phyloP scores from a whole-genome alignment of 2,888 invertebrate species.

The Lepidocyrtinus sp. region DNA sequence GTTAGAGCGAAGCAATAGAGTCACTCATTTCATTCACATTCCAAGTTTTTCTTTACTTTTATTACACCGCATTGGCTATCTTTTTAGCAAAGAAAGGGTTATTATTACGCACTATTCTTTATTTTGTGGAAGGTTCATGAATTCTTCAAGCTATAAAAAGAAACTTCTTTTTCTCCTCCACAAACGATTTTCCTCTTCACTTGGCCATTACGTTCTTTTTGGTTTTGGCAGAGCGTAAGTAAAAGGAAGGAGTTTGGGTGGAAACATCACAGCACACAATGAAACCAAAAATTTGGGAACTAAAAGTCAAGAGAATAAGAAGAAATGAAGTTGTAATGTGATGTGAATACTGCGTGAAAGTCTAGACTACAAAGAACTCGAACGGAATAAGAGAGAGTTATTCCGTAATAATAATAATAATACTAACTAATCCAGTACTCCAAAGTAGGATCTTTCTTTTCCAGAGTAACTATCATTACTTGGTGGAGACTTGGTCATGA shows the following conservation, averaged over 20 bases:
- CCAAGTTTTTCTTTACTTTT: constrained; percentile 1
- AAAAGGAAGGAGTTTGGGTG: neutral
- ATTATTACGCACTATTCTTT: constrained; percentile 15
- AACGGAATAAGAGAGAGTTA: constrained; percentile 27
- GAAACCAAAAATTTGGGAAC: constrained; percentile 28
- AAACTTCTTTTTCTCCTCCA: neutral
- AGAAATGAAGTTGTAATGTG: constrained; percentile 17
- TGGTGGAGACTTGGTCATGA: neutral
- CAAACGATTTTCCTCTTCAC: constrained; percentile 12
- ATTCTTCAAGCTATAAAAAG: constrained; percentile 6
- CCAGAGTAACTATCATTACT: no score
- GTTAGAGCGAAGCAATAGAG: neutral
- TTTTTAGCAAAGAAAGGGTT: constrained; percentile 1
- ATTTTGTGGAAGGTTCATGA: constrained; percentile 18
- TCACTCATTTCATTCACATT: constrained; percentile 8
- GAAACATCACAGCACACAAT: neutral
- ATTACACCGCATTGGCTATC: neutral
- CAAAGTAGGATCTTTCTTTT: neutral
- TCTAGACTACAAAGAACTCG: neutral
- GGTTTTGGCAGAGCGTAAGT: neutral
- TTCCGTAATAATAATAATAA: constrained; percentile 48
- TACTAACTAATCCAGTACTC: constrained; percentile 11
- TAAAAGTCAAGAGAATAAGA: constrained; percentile 40
- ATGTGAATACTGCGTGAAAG: constrained; percentile 29
- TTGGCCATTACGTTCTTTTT: neutral